phyloP scores from a whole-genome alignment of 2,113 vertebrate species.

The Bubo bubo region DNA sequence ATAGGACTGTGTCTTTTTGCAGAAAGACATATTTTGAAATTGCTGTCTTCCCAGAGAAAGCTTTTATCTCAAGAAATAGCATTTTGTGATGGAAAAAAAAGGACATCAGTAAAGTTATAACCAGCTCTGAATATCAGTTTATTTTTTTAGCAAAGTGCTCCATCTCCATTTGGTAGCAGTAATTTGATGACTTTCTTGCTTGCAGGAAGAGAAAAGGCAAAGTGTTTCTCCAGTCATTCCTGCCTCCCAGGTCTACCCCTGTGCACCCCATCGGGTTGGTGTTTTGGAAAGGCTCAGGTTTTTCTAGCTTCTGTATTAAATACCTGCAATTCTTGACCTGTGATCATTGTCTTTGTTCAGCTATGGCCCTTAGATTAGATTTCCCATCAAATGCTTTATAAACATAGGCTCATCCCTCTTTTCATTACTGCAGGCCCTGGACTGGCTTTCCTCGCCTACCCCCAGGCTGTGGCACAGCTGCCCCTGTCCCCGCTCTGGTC shows the following conservation, averaged over 20 bases:
- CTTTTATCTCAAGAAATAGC: background rate
- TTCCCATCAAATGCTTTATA: background rate
- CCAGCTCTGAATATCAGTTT: background rate
- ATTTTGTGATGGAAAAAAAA: background rate
- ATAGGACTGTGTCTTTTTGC: background rate
- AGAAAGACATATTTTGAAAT: background rate
- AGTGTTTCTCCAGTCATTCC: background rate
- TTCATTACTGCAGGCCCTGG: slow-evolving; percentile 79
- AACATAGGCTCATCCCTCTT: background rate
- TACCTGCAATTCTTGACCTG: background rate
- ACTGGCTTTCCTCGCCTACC: slow-evolving; percentile 90
- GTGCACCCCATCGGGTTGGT: rapidly evolving
- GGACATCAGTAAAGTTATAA: background rate
- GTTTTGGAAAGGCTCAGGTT: background rate
- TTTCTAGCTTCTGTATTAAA: background rate
- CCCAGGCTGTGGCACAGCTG: slow-evolving; percentile 87
- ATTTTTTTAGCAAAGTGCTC: background rate
- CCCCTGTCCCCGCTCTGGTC: slow-evolving; percentile 90
- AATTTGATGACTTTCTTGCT: background rate
- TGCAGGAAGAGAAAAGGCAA: background rate
- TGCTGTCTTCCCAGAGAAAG: background rate
- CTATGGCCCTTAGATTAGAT: background rate
- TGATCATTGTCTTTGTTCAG: background rate
- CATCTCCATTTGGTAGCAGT: background rate
- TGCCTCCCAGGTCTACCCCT: background rate